Percentiles rank a stretch among this genome's conserved stretches.
These are phyloP conservation scores for Montipora efflorescens DNA, from an alignment of 64 coral and sea anemone genomes.

Conservation along the genomic window DNA sequence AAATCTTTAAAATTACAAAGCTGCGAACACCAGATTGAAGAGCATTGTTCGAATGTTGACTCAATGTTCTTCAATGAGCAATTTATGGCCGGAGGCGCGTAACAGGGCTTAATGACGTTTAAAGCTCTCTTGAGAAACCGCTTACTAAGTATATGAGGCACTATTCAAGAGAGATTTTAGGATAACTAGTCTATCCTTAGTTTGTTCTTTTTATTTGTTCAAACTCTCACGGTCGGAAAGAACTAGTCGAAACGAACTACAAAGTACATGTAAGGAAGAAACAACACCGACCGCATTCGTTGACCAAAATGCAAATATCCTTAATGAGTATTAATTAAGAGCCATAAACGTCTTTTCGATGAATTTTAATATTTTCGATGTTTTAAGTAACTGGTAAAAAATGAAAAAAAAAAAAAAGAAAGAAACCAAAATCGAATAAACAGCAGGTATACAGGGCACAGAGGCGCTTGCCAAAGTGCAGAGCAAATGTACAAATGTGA, in stretches of 20 bases:
- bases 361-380: neutral
- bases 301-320: neutral
- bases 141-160: neutral
- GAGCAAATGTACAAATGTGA: too few species aligned
- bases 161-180: neutral
- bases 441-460: neutral
- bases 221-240: neutral
- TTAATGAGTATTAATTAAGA: slow-evolving; percentile 3
- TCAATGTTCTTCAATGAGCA: neutral
- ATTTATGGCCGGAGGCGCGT: slow-evolving; percentile 18
- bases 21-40: neutral
- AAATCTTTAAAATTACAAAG: neutral
- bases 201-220: neutral
- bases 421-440: neutral
- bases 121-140: slow-evolving; percentile 25
- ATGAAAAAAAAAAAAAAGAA: neutral
- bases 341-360: neutral
- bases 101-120: slow-evolving; percentile 20
- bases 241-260: neutral
- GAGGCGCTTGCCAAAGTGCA: too few species aligned
- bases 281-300: neutral
- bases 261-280: neutral
- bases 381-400: neutral
- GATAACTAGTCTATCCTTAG: neutral
- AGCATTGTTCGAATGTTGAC: slow-evolving; percentile 1